Evolutionary conservation across 2,113 vertebrate genomes (phyloP), one percentile per base, ranked within the genome.

Genomic region (rabbit (Oryctolagus cuniculus)): DNA sequence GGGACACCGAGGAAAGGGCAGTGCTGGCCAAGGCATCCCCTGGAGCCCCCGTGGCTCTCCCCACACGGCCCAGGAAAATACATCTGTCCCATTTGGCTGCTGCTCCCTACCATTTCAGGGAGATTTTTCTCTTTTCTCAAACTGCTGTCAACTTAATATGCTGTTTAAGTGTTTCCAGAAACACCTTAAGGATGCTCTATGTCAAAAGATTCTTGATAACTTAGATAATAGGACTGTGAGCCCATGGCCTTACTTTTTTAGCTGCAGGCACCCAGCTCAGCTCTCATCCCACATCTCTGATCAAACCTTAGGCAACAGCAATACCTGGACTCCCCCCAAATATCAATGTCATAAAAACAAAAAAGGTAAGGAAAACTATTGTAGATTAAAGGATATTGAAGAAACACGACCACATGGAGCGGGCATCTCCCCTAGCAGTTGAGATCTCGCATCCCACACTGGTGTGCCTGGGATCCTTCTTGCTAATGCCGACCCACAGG

Each of bases 351-450:
- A 75, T 25, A 84, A 93, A 87, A 51, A 64, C 13, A 44, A 74
- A 81, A 61, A n/a, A 73, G 31, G 44, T 17, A 22, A 66, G 53
- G 25, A 80, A 36, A 38, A 63, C n/a, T 64, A 69, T 44, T 91
- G 67, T 63, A 91, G 55, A 81, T 86, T 92, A 74, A 74, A 61
- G 31, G 80, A 87, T 34, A 70, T 36, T 36, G 44, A 88, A 66
- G 63, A 55, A 89, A 70, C 55, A 87, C 9, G 44, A 58, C 55
- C 4, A 5, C 17, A 58, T 19, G 19, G 55, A 19, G 55, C 21
- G 55, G 55, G 19, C 13, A 58, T 58, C 19, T 19, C 15, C 15
- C 55, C 55, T 58, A 58, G 55, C 13, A 19, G 55, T 58, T 58
- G 19, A 19, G 55, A 58, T 58, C 19, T 58, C 6, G 15, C 55